Evolutionary conservation across 2,797 vertebrate genomes (phyloP).

Genomic region (Dallia pectoralis): DNA sequence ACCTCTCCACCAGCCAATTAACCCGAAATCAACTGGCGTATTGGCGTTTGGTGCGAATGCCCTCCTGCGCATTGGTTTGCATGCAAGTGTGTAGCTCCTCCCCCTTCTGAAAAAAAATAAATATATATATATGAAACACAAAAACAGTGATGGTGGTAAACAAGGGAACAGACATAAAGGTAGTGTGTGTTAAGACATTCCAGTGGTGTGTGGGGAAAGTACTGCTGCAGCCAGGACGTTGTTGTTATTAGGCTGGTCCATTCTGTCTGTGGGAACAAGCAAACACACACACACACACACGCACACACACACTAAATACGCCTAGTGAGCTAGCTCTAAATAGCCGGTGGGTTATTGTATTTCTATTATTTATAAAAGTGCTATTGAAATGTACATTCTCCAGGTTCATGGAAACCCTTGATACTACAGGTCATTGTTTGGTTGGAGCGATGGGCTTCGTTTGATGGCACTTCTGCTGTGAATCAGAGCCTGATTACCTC

Average conservation of each 20-base stretch:
- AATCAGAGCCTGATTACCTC: not conserved
- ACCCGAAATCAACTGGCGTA: not conserved
- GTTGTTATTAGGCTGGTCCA: slow-evolving; percentile 11
- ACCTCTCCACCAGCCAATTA: slow-evolving; percentile 18
- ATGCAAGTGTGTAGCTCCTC: not conserved
- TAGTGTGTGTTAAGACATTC: slow-evolving; percentile 17
- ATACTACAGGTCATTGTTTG: not conserved
- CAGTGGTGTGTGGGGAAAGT: slow-evolving; percentile 15
- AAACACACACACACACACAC: not conserved
- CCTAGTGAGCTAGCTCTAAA: too few species aligned
- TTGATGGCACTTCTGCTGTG: not conserved
- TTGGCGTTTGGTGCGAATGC: not conserved
- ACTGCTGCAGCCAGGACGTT: slow-evolving; percentile 13
- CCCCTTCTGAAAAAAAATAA: not conserved
- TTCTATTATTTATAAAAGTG: not conserved
- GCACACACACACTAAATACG: slow-evolving; percentile 9
- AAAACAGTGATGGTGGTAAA: not conserved
- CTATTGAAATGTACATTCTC: not conserved
- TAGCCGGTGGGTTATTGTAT: not conserved
- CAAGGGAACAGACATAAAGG: not conserved
- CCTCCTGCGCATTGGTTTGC: slow-evolving; percentile 10
- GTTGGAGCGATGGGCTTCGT: not conserved
- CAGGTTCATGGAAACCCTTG: not conserved
- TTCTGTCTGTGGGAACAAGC: slow-evolving; percentile 10
- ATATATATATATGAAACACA: not conserved